Evolutionary conservation across 2,797 vertebrate genomes (phyloP), one percentile per base, ranked within the genome.

Genomic region (Pelobates cultripes): DNA sequence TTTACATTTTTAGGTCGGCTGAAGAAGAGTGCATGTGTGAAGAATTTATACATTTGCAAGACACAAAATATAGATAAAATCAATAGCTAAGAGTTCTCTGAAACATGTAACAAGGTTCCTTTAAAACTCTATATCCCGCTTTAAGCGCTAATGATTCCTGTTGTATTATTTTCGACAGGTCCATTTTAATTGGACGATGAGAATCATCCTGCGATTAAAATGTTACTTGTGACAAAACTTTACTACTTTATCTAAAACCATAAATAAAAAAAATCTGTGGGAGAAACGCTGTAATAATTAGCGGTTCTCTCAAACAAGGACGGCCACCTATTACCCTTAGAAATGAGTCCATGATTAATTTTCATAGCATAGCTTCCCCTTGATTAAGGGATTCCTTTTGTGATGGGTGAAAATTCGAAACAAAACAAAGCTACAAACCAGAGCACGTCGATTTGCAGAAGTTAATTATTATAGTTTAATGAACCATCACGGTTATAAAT

Each of bases 401-500:
- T 77, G 75, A 72, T 61, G 63, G 70, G 44, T 63, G 28, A 82
- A 73, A 73, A 82, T 28, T 40, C 40, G 28, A 45, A 81, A 42
- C 45, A 71, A 67, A 71, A 51, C 42, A 55, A 66, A 78, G 76
- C 66, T 42, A 15, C 3, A 28, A n/a, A n/a, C 12, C 15, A 43
- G 15, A 41, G 69, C 15, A 51, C 70, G 67, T 61, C 73, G 70
- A 70, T 70, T 66, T 43, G 42, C 12, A 77, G 68, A 68, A 43
- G 70, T 73, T 82, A 71, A 80, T 79, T 84, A 75, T 76, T 67
- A 67, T 76, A 73, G 82, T 72, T 75, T 79, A 71, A 79, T 76
- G 77, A 79, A 76, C 40, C 68, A 42, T 67, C 75, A 7, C 66
- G 28, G 17, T 47, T 71, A 61, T 75, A 84, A 80, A 70, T 28